Evolutionary conservation across 2,113 vertebrate species (phyloP).

Genomic region (Chascanopsetta lugubris): DNA sequence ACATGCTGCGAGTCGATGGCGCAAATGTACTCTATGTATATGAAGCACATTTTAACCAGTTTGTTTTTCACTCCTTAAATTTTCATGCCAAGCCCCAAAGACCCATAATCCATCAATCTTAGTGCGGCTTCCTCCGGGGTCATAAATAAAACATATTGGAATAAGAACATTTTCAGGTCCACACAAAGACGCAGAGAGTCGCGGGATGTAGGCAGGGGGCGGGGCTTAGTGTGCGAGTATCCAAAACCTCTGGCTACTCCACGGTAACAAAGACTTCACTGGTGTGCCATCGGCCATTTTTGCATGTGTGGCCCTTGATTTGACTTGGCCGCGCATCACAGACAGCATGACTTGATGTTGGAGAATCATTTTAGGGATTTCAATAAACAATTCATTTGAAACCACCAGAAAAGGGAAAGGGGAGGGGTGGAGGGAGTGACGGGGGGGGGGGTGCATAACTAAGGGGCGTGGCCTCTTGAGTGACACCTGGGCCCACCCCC

Average conservation of each 20-base stretch:
- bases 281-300: conserved; percentile 58
- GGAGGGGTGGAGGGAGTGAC: too few relatives aligned
- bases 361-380: conserved; percentile 42
- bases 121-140: conserved; percentile 15
- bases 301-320: conserved; percentile 59
- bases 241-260: too few relatives aligned
- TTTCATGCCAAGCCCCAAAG: conserved; percentile 44
- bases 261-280: conserved; percentile 42
- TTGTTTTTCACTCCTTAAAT: conserved; percentile 43
- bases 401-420: not conserved
- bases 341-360: conserved; percentile 33
- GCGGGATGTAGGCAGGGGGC: too few relatives aligned
- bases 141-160: conserved; percentile 55
- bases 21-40: conserved; percentile 6
- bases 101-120: conserved; percentile 46
- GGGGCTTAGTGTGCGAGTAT: too few relatives aligned
- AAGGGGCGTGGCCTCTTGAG: too few relatives aligned
- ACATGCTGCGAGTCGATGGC: conserved; percentile 19
- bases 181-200: conserved; percentile 14
- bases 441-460: too few relatives aligned
- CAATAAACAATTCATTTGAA: conserved; percentile 31
- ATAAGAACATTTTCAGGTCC: conserved; percentile 26
- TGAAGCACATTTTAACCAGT: conserved; percentile 5
- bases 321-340: conserved; percentile 23
- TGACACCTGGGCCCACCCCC: too few relatives aligned